A percentile compares a stretch with the other conserved stretches of the same genome.
phyloP scores from a whole-genome alignment of 2,888 invertebrate genomes.

The Torymus auratus region DNA sequence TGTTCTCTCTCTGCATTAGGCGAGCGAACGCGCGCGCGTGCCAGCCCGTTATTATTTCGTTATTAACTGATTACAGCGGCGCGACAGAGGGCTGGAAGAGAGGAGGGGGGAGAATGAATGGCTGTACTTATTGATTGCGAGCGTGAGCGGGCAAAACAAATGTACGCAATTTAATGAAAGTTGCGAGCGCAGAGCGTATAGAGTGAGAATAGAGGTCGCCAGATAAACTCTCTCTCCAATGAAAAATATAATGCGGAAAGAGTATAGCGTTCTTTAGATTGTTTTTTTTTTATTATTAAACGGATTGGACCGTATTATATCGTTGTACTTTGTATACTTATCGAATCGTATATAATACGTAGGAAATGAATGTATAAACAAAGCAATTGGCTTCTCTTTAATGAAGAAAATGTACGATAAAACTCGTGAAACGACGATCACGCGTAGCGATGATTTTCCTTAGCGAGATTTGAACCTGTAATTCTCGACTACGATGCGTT shows the following conservation, averaged over 20 bases:
- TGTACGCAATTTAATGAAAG: constrained; percentile 7
- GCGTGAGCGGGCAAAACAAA: constrained; percentile 21
- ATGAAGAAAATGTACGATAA: no score
- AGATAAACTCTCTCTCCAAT: constrained; percentile 5
- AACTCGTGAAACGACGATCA: no score
- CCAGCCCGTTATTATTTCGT: constrained; percentile 48
- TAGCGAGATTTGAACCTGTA: constrained; percentile 31
- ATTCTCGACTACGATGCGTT: constrained; percentile 37
- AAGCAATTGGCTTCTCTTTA: no score
- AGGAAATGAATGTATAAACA: no score
- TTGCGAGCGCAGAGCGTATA: not conserved
- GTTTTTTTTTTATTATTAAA: no score
- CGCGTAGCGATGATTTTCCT: not conserved
- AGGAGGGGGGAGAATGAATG: not conserved
- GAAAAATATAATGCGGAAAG: no score
- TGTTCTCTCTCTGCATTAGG: constrained; percentile 16
- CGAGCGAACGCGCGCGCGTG: not conserved
- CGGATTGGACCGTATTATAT: no score
- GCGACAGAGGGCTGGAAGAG: not conserved
- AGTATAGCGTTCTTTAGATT: no score
- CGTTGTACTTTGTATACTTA: no score
- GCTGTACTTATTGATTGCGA: constrained; percentile 31
- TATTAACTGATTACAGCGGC: constrained; percentile 49
- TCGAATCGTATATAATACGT: no score
- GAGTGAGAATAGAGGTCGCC: not conserved